phyloP scores from a whole-genome alignment of 37 sponge, comb jelly and placozoan species.

The Crambe crambe region DNA sequence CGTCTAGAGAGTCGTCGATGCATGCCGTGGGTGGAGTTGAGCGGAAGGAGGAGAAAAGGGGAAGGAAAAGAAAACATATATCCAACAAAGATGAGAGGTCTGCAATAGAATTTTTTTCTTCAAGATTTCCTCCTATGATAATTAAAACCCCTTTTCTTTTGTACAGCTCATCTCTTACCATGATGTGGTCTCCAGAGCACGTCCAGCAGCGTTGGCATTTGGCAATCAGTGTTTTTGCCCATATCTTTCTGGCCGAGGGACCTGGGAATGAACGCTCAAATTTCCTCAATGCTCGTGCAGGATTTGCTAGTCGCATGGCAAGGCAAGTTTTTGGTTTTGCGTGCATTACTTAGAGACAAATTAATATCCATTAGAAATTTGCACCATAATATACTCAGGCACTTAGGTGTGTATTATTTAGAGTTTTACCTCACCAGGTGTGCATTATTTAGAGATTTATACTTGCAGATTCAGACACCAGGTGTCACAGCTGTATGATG shows the following conservation, averaged over 20 bases:
- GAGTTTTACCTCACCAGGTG: background rate
- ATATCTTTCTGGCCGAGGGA: conserved; percentile 86
- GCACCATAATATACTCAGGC: no score
- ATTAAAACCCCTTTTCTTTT: background rate
- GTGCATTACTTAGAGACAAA: no score
- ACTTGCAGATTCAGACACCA: conserved; percentile 56
- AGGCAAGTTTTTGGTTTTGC: conserved; percentile 36
- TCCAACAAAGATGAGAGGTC: background rate
- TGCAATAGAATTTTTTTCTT: background rate
- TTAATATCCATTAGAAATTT: no score
- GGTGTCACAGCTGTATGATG: conserved; percentile 54
- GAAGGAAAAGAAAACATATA: conserved; percentile 7
- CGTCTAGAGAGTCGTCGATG: background rate
- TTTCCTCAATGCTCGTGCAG: conserved; percentile 84
- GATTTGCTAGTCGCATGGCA: conserved; percentile 86
- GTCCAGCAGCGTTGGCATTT: conserved; percentile 64
- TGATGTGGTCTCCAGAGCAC: conserved; percentile 49
- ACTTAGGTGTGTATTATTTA: background rate
- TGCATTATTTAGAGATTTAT: background rate
- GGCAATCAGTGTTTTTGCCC: conserved; percentile 77
- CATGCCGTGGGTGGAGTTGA: background rate
- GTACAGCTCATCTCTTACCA: conserved; percentile 2
- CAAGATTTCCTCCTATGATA: background rate
- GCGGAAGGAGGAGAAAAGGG: background rate
- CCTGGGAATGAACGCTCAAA: conserved; percentile 77